phyloP scores from a whole-genome alignment of 1,140 invertebrate genomes.

The Psilanteris sp. region DNA sequence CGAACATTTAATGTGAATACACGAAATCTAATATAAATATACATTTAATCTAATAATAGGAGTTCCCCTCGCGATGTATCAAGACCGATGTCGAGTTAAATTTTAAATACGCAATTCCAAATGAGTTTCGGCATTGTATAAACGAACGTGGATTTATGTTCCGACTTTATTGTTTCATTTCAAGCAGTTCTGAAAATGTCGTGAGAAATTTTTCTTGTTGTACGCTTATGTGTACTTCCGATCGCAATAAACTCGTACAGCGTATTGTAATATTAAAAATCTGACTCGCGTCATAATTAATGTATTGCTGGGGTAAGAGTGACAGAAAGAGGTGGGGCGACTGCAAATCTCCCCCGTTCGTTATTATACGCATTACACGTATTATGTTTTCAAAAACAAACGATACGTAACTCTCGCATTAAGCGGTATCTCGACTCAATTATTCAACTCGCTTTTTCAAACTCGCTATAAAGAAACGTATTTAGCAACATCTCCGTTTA shows the following conservation, averaged over 20 bases:
- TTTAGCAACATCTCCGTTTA: constrained; percentile 9
- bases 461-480: background rate
- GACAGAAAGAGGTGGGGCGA: constrained; percentile 15
- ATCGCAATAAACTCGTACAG: constrained; percentile 41
- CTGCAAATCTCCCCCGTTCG: constrained; percentile 1
- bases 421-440: constrained; percentile 3
- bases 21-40: constrained; percentile 57
- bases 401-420: constrained; percentile 1
- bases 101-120: constrained; percentile 47
- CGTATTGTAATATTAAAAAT: constrained; percentile 43
- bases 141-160: constrained; percentile 48
- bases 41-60: constrained; percentile 51
- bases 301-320: constrained; percentile 14
- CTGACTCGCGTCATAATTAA: constrained; percentile 16
- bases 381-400: constrained; percentile 4
- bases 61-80: background rate
- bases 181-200: constrained; percentile 20
- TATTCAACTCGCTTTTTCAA: constrained; percentile 8
- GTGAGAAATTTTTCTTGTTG: constrained; percentile 44
- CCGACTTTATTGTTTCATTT: constrained; percentile 54
- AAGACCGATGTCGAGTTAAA: constrained; percentile 30
- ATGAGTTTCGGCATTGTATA: constrained; percentile 22
- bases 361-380: constrained; percentile 4
- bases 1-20: constrained; percentile 52
- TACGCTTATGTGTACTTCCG: constrained; percentile 28